Evolutionary conservation across 2,888 invertebrate genomes (phyloP).

Genomic region (Parthenolecanium corni): DNA sequence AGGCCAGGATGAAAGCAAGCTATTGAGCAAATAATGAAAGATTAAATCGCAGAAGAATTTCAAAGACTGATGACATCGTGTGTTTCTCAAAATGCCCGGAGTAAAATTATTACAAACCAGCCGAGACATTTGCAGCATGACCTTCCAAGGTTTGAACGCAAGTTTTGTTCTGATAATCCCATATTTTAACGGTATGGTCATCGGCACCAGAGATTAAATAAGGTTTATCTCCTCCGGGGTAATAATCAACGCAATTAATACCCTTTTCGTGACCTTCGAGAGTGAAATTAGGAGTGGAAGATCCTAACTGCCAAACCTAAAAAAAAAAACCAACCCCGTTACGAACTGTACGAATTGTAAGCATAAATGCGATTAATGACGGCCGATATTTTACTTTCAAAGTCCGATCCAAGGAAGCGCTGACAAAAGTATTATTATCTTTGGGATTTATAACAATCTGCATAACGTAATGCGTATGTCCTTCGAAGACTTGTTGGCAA

Average conservation of each 20-base stretch:
- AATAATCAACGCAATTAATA: conserved; percentile 98
- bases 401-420: conserved; percentile 94
- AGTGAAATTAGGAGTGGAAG: conserved; percentile 94
- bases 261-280: conserved; percentile 97
- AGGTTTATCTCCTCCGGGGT: conserved; percentile 97
- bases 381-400: conserved; percentile 57
- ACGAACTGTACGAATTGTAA: background rate
- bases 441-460: conserved; percentile 99
- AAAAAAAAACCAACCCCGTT: background rate
- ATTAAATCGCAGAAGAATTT: background rate
- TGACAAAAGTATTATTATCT: conserved; percentile 98
- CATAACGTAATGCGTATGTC: conserved; percentile 99
- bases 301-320: conserved; percentile 94
- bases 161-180: conserved; percentile 99
- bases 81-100: background rate
- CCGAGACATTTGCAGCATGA: conserved; percentile 90
- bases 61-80: conserved; percentile 1
- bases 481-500: conserved; percentile 96
- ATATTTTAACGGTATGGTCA: conserved; percentile 93
- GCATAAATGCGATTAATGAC: background rate
- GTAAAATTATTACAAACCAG: conserved; percentile 37
- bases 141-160: conserved; percentile 97
- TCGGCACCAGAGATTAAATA: conserved; percentile 98
- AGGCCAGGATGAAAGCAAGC: conserved; percentile 97
- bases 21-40: conserved; percentile 25